These are phyloP conservation scores for Drosophila mayri DNA, from an alignment of 1,140 invertebrate species.

Conservation along the genomic window DNA sequence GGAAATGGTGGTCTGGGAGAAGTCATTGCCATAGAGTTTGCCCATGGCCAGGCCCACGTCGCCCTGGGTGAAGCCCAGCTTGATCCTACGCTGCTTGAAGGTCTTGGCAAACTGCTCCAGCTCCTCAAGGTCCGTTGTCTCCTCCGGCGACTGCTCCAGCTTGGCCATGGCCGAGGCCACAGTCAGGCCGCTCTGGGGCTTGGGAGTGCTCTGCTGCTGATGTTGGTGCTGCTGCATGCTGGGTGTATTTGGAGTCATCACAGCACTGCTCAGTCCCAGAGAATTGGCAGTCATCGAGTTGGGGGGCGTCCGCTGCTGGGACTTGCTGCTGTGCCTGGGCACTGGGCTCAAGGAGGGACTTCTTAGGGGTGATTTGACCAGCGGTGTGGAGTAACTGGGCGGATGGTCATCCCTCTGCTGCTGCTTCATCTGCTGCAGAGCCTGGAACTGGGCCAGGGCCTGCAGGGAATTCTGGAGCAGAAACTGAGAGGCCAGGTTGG, in stretches of 20 bases:
- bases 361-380: slow-evolving; percentile 85
- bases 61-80: slow-evolving; percentile 98
- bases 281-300: slow-evolving; percentile 64
- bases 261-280: slow-evolving; percentile 77
- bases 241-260: slow-evolving; percentile 87
- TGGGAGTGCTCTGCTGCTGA: slow-evolving; percentile 58
- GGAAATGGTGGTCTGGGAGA: slow-evolving; percentile 99
- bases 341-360: slow-evolving; percentile 86
- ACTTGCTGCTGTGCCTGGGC: slow-evolving; percentile 65
- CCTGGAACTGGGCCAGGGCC: slow-evolving; percentile 92
- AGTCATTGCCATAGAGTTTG: slow-evolving; percentile 99
- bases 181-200: slow-evolving; percentile 52
- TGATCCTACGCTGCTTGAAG: slow-evolving; percentile 97
- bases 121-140: slow-evolving; percentile 97
- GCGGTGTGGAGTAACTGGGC: slow-evolving; percentile 80
- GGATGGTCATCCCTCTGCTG: slow-evolving; percentile 84
- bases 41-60: slow-evolving; percentile 99
- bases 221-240: slow-evolving; percentile 73
- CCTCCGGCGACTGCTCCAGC: slow-evolving; percentile 93
- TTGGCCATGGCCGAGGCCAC: slow-evolving; percentile 86
- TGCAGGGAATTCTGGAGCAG: slow-evolving; percentile 86
- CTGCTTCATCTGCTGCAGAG: slow-evolving; percentile 91
- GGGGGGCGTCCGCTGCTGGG: slow-evolving; percentile 85
- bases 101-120: slow-evolving; percentile 98
- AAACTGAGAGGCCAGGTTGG: slow-evolving; percentile 75